Base-by-base conservation (phyloP, 2,888 invertebrate genomes). In the Ormyrus rosae region DNA sequence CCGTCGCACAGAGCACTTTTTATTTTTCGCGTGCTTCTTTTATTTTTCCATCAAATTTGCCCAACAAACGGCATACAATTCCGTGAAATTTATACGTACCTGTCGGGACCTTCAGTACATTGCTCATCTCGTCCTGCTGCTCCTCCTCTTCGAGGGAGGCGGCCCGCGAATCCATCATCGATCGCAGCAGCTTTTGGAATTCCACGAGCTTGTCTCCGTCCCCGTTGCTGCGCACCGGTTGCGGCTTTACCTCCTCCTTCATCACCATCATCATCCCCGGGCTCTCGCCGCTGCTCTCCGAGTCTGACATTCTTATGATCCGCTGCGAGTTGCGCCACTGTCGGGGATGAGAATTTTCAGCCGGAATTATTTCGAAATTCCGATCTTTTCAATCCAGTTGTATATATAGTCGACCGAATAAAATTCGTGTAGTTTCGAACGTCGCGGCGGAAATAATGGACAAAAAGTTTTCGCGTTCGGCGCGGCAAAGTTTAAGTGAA, bases 151-250 rank as follows among this genome's bases (percentile, higher is more conserved):
- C 88, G 34, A 84, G 73, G 34, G 89, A 88, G 6, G 83, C 84
- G 34, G 82, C 84, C 6, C 85, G 85, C 34, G 88, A 87, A 46
- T 87, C 88, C 82, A 89, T 86, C 88, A 90, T 90, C 82, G 90
- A 87, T 85, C 86, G 86, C 19, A 90, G 83, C 60, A 90, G 85
- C 82, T 88, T 88, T 79, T 89, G 88, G 78, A 89, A 90, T 85
- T 90, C 90, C 78, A 89, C 88, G 74, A 88, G 85, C 81, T 88
- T 89, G 84, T 89, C 89, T 71, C 83, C 84, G 70, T 85, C 84
- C 34, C 81, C 83, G 71, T 83, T 85, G 84, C 85, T 84, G 64
- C 73, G 85, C 67, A 77, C 55, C 55, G 71, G 51, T 50, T 51
- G 58, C 45, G 61, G 64, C 45, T 55, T 61, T 50, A 46, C 67